Percentiles rank a stretch among this genome's conserved stretches.
phyloP scores from a whole-genome alignment of 2,113 vertebrate genomes.

The Syngnathus floridae region DNA sequence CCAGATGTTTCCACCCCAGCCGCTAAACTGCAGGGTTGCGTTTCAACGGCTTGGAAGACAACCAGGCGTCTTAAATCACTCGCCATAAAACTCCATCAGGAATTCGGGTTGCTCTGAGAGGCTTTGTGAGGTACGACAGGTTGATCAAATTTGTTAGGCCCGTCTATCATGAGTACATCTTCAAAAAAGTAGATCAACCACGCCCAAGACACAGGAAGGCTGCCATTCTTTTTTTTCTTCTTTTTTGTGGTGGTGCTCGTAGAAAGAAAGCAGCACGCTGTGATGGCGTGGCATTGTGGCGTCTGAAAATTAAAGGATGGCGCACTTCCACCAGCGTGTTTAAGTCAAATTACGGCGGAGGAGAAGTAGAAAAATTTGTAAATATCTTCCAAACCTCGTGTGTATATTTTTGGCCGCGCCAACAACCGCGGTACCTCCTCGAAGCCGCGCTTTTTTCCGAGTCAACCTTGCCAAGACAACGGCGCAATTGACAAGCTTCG shows the following conservation, averaged over 20 bases:
- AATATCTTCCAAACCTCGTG: conserved; percentile 23
- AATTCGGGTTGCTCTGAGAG: conserved; percentile 9
- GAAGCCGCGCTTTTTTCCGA: conserved; percentile 15
- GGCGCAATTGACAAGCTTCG: conserved; percentile 28
- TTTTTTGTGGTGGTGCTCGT: not conserved
- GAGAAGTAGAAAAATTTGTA: not conserved
- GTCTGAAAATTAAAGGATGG: conserved; percentile 1
- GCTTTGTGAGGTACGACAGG: not conserved
- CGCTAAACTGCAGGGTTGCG: conserved; percentile 24
- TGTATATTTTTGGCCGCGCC: conserved; percentile 22
- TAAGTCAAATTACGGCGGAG: conserved; percentile 1
- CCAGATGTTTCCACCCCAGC: conserved; percentile 14
- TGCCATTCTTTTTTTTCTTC: not conserved
- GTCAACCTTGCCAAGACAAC: conserved; percentile 17
- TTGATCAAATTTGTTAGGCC: too few species aligned
- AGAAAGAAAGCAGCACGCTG: conserved; percentile 8
- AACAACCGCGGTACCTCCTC: conserved; percentile 5
- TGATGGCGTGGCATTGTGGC: not conserved
- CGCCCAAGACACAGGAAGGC: not conserved
- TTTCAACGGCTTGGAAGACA: conserved; percentile 49
- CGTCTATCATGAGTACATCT: not conserved
- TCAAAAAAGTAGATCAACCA: not conserved
- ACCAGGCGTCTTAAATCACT: conserved; percentile 38
- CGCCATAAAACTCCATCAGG: conserved; percentile 27
- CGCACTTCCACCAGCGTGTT: not conserved